Percentiles rank a stretch among this genome's conserved stretches.
Conservation (phyloP, 2,797 vertebrate genomes). For the Eulemur mongoz region DNA sequence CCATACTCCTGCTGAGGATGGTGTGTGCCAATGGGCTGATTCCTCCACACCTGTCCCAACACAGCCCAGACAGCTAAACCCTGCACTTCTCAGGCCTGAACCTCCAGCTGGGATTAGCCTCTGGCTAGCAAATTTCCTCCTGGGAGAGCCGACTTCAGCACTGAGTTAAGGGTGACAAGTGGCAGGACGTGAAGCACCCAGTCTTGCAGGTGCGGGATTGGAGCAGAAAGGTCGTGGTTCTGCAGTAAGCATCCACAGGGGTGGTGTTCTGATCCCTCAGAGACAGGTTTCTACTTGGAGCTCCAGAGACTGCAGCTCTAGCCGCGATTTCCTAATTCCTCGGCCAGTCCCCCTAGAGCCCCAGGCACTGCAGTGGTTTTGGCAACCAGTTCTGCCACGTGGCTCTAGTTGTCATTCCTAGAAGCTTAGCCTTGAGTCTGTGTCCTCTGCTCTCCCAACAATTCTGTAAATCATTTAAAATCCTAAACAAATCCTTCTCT, state of each 20-base stretch:
- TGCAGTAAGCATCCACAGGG: neutral
- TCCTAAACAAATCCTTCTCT: neutral
- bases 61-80: too few relatives aligned
- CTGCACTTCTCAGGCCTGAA: neutral
- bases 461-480: neutral
- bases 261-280: neutral
- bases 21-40: accelerated
- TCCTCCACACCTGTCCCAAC: accelerated
- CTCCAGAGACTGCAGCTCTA: accelerated
- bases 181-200: accelerated
- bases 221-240: neutral
- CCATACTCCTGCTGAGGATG: accelerated
- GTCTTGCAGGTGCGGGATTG: accelerated
- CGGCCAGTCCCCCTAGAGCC: neutral
- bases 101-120: neutral
- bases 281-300: too few relatives aligned
- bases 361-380: neutral
- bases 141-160: neutral
- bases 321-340: accelerated
- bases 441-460: neutral
- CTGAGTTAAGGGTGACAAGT: neutral
- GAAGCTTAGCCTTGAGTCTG: neutral
- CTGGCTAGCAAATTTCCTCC: neutral
- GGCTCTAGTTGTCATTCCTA: neutral
- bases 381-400: accelerated